Evolutionary conservation across 2,888 invertebrate genomes (phyloP).

Genomic region (Griposia aprilina): DNA sequence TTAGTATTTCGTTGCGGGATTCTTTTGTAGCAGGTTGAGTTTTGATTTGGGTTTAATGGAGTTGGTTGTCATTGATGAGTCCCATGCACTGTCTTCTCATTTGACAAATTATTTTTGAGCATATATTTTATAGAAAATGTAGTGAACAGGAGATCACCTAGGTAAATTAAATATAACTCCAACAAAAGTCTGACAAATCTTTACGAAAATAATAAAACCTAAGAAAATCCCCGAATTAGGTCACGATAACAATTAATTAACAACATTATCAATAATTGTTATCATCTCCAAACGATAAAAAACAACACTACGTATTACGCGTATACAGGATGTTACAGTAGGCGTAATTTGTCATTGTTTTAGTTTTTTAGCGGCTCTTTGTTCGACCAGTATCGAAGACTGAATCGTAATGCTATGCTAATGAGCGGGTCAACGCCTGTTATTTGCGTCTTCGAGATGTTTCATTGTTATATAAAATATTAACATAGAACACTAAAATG

Average conservation of each 20-base stretch:
- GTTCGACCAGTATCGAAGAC: constrained; percentile 66
- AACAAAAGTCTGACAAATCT: not conserved
- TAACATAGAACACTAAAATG: not conserved
- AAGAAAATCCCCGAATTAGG: not conserved
- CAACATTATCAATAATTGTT: constrained; percentile 10
- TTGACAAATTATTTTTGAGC: too few species aligned
- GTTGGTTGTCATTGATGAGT: not conserved
- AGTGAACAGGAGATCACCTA: too few species aligned
- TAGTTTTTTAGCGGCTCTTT: constrained; percentile 75
- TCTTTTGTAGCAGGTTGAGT: not conserved
- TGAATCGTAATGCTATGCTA: constrained; percentile 76
- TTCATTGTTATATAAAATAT: constrained; percentile 67
- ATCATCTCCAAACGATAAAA: constrained; percentile 43
- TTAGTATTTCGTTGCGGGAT: constrained; percentile 12
- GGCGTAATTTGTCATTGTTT: constrained; percentile 77
- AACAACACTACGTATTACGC: constrained; percentile 35
- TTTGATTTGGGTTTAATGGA: not conserved
- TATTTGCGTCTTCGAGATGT: constrained; percentile 66
- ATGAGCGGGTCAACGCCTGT: constrained; percentile 74
- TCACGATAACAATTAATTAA: constrained; percentile 21
- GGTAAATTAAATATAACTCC: not conserved
- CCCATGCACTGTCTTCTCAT: not conserved
- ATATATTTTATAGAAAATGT: too few species aligned
- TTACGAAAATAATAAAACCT: not conserved
- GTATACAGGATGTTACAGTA: constrained; percentile 68